Percentiles rank a stretch among this genome's conserved stretches.
phyloP scores from a whole-genome alignment of 2,888 invertebrate genomes.

The Lycaena phlaeas region DNA sequence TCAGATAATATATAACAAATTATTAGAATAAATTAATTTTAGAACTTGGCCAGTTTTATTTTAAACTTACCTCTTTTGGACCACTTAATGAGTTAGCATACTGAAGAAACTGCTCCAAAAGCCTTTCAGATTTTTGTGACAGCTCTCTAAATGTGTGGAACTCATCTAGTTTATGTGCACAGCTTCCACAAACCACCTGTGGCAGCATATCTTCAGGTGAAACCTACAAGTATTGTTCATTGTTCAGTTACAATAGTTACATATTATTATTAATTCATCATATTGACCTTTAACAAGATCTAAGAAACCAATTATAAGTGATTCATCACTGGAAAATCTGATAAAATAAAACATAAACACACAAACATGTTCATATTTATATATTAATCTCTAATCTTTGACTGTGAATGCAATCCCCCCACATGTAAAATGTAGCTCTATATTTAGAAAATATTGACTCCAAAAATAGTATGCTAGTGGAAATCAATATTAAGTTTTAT shows the following conservation, averaged over 20 bases:
- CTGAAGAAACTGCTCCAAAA: conserved; percentile 82
- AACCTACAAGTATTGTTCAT: conserved; percentile 72
- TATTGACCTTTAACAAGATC: conserved; percentile 48
- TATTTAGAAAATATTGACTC: conserved; percentile 66
- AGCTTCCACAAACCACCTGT: conserved; percentile 83
- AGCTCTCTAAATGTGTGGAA: conserved; percentile 84
- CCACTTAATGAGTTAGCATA: conserved; percentile 79
- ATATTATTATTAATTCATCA: too few species aligned
- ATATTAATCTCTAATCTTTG: conserved; percentile 23
- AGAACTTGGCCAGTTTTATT: conserved; percentile 18
- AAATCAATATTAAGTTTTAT: conserved; percentile 29
- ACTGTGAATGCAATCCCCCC: conserved; percentile 46
- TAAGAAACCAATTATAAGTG: conserved; percentile 50
- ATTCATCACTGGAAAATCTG: conserved; percentile 48
- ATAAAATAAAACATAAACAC: conserved; percentile 39
- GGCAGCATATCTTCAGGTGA: conserved; percentile 84
- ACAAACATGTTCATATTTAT: conserved; percentile 16
- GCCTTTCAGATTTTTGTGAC: conserved; percentile 82
- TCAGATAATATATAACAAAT: conserved; percentile 3
- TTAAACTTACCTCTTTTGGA: conserved; percentile 74
- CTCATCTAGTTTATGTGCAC: conserved; percentile 82
- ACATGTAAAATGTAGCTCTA: conserved; percentile 57
- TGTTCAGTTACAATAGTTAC: conserved; percentile 30
- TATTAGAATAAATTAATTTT: conserved; percentile 10
- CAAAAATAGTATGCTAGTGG: conserved; percentile 51